phyloP scores from a whole-genome alignment of 2,888 invertebrate species.

The Dolomedes plantarius region DNA sequence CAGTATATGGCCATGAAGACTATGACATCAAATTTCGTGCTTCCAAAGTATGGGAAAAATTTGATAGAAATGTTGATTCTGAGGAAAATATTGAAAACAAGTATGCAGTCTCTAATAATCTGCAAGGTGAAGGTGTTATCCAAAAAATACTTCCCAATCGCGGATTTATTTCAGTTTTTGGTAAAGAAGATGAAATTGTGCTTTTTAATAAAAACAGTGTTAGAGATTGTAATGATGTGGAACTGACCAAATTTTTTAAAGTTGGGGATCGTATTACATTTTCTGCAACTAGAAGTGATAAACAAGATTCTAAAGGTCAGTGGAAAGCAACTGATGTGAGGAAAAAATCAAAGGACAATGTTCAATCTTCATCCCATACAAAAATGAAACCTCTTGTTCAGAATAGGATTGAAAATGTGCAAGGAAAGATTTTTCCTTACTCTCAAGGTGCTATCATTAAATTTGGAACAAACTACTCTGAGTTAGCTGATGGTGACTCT shows the following conservation, averaged over 20 bases:
- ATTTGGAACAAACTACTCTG: conserved; percentile 31
- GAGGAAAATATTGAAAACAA: conserved; percentile 21
- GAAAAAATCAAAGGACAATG: background rate
- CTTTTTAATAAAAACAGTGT: conserved; percentile 41
- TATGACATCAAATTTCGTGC: conserved; percentile 46
- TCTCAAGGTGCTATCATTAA: conserved; percentile 31
- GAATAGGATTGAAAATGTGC: background rate
- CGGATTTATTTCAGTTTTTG: conserved; percentile 45
- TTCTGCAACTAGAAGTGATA: conserved; percentile 20
- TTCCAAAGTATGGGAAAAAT: conserved; percentile 35
- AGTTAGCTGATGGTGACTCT: conserved; percentile 55
- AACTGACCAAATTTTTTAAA: conserved; percentile 31
- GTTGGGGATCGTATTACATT: conserved; percentile 39
- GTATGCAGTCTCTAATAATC: background rate
- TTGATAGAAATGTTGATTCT: conserved; percentile 14
- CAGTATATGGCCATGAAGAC: conserved; percentile 20
- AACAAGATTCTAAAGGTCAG: conserved; percentile 8
- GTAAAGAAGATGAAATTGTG: conserved; percentile 17
- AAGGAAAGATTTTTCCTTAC: conserved; percentile 51
- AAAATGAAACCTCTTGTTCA: background rate
- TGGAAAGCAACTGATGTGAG: conserved; percentile 51
- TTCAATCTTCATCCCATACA: background rate
- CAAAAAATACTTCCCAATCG: conserved; percentile 36
- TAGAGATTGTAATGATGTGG: conserved; percentile 26
- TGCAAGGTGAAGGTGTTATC: conserved; percentile 41